phyloP scores from a whole-genome alignment of 2,113 vertebrate species.

The Sigmodon hispidus region DNA sequence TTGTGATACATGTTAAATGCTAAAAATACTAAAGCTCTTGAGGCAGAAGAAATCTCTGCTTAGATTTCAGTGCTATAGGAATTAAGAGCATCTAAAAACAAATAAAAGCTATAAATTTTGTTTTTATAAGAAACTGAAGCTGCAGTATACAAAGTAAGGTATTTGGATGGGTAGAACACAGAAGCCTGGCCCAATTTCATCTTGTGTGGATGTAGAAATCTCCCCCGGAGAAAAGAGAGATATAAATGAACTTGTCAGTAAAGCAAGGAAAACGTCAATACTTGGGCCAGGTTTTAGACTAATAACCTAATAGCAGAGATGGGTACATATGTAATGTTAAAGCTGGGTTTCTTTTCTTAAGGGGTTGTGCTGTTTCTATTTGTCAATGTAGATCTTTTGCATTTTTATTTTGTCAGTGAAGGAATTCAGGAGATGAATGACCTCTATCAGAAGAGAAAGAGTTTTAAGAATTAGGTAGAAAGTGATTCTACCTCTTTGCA shows the following conservation, averaged over 20 bases:
- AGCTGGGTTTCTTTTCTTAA: neutral
- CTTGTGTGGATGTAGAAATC: neutral
- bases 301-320: neutral
- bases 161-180: neutral
- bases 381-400: neutral
- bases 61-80: neutral
- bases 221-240: neutral
- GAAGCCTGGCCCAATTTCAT: neutral
- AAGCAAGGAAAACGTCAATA: neutral
- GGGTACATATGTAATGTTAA: neutral
- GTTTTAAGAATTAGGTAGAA: neutral
- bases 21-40: rapidly evolving
- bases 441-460: neutral
- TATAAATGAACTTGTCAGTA: neutral
- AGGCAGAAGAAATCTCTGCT: neutral
- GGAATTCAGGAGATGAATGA: neutral
- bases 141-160: neutral
- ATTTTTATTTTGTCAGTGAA: neutral
- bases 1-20: neutral
- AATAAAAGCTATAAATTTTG: neutral
- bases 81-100: neutral
- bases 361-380: neutral
- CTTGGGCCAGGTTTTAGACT: neutral
- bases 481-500: neutral
- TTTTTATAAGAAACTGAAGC: neutral